Base-by-base conservation (phyloP, 2,888 invertebrate species). In the Nipponacmea schrenckii region DNA sequence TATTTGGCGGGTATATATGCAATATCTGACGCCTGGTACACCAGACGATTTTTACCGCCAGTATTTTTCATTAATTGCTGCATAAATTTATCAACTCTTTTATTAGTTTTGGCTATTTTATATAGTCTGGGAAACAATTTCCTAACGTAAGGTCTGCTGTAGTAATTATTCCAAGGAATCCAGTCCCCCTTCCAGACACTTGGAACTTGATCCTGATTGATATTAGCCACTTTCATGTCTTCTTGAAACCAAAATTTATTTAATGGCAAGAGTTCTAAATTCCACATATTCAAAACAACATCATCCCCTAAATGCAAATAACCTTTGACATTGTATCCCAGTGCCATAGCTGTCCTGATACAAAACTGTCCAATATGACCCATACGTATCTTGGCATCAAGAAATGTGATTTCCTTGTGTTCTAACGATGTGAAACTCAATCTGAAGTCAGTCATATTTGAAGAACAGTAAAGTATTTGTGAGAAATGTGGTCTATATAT, bases 1-100 rank as follows among this genome's bases (percentile, higher is more conserved):
- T 24, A 56, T 56, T 56, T 56, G 12, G 56, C 56, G 10, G 56
- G 56, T 2, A 56, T 24, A 56, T 24, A 56, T 24, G 20, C 20
- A 56, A 56, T 56, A 56, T 56, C 56, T 24, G 56, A 56, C 10
- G 56, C 56, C 24, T 56, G 56, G 14, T 56, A 56, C 20, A 56
- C 10, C 12, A 24, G 12, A 4, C 56, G 56, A 24, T 56, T 24
- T 3, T 20, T 20, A 56, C 56, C 56, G 10, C 56, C 56, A 14
- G 20, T 56, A 4, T 56, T 56, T 56, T 24, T 12, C 2, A 24
- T 24, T 4, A 56, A 56, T 56, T 20, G 20, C 12, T 56, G 12
- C 24, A 56, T 24, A 24, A 56, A 56, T 24, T 2, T 56, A 12
- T 56, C 20, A 24, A 56, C 14, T 56, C 24, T 56, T 24, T 20